Percentiles rank a stretch among this genome's conserved stretches.
These are phyloP conservation scores for Tipula confusa DNA, from an alignment of 2,888 invertebrate species.

Conservation along the genomic window DNA sequence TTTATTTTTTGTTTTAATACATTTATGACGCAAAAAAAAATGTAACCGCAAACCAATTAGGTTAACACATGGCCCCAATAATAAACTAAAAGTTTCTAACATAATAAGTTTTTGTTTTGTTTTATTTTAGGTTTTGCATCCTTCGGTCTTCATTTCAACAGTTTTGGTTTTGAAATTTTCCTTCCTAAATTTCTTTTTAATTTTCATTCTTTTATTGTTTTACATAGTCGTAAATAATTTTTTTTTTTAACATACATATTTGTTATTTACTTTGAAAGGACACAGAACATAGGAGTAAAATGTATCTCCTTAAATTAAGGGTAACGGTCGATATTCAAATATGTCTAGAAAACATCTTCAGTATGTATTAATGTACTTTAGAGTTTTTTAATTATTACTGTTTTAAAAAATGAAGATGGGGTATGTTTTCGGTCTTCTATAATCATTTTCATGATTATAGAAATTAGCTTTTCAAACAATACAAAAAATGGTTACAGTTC, in stretches of 20 bases:
- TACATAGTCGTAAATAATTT: neutral
- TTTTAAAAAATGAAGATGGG: neutral
- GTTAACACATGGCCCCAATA: neutral
- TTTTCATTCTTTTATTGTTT: neutral
- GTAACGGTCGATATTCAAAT: neutral
- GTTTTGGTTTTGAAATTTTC: neutral
- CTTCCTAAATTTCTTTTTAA: neutral
- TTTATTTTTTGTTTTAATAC: too few species aligned
- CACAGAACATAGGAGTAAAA: neutral
- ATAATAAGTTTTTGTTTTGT: neutral
- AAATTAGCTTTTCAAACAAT: neutral
- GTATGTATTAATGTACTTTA: neutral
- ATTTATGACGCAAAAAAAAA: neutral
- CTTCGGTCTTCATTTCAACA: neutral
- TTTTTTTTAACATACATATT: neutral
- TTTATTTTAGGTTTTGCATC: neutral
- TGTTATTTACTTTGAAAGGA: neutral
- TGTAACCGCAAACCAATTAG: conserved; percentile 1
- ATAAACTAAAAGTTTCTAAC: conserved; percentile 3
- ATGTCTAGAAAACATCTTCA: neutral
- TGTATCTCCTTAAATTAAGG: neutral
- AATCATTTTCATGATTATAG: neutral
- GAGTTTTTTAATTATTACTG: neutral
- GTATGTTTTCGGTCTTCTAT: neutral
- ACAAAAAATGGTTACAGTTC: neutral